Conservation (phyloP, 2,113 vertebrate genomes). For the Ameiurus melas region DNA sequence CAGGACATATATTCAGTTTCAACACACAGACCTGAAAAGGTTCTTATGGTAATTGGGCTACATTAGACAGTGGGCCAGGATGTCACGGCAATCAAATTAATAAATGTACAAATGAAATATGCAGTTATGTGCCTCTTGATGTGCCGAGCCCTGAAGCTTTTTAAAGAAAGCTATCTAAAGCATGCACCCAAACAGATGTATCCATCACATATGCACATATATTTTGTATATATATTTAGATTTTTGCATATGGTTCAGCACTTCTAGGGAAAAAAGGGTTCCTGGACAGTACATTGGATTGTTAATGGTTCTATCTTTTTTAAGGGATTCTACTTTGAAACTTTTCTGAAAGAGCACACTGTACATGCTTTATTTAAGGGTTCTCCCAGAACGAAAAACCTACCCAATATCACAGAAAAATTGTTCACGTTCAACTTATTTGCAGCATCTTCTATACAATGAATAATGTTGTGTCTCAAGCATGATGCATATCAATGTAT, state of each 20-base stretch:
- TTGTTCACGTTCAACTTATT: background rate
- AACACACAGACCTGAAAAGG: constrained; percentile 32
- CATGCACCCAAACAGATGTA: background rate
- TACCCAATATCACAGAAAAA: background rate
- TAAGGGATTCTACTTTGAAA: background rate
- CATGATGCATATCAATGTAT: background rate
- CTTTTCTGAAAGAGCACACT: background rate
- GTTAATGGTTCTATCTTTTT: background rate
- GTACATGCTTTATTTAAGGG: background rate
- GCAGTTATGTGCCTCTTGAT: constrained; percentile 42
- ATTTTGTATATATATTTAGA: background rate
- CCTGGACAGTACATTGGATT: background rate
- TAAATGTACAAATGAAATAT: constrained; percentile 64
- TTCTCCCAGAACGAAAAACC: background rate
- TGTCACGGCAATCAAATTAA: constrained; percentile 56
- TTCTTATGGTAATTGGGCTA: constrained; percentile 52
- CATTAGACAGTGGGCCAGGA: constrained; percentile 52
- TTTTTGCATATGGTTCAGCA: background rate
- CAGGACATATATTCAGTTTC: constrained; percentile 34
- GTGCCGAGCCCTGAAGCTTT: constrained; percentile 38
- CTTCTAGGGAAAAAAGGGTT: background rate
- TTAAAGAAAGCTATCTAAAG: constrained; percentile 48
- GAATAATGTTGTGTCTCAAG: background rate
- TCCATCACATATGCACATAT: background rate
- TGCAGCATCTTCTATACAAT: background rate